These are phyloP conservation scores for Molossus alvarezi DNA, from an alignment of 2,797 vertebrate species.

Conservation along the genomic window DNA sequence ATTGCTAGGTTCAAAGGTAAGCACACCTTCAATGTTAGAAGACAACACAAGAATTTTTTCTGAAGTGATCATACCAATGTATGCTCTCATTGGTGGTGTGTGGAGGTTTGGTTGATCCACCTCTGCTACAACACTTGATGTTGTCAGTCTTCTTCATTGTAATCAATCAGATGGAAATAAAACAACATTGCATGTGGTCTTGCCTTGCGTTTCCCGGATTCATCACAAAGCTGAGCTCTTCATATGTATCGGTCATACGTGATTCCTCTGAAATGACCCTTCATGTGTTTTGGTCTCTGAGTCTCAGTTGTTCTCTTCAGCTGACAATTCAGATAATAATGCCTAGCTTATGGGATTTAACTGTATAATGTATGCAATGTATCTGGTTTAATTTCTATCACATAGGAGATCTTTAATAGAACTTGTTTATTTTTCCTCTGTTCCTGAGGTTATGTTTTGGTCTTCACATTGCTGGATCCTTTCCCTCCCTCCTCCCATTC, in stretches of 20 bases:
- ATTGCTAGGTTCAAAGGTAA: not conserved
- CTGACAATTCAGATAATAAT: not conserved
- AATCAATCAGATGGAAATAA: not conserved
- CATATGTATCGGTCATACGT: not conserved
- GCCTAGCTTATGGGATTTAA: not conserved
- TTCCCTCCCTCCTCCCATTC: not conserved
- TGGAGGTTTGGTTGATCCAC: not conserved
- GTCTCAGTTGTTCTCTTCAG: not conserved
- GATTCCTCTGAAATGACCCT: not conserved
- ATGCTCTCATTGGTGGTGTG: not conserved
- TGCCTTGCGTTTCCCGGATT: not conserved
- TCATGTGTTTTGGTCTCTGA: not conserved
- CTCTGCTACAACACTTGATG: not conserved
- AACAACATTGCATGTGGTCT: not conserved
- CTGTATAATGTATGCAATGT: not conserved
- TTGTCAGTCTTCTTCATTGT: not conserved
- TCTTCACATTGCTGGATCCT: not conserved
- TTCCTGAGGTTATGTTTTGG: not conserved
- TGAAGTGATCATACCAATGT: not conserved
- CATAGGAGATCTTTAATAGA: not conserved
- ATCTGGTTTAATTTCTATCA: not conserved
- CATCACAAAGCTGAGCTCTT: not conserved
- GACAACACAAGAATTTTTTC: not conserved
- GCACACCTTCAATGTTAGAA: not conserved
- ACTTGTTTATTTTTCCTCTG: not conserved